These are phyloP conservation scores for Drosophila lini DNA, from an alignment of 1,140 invertebrate genomes.

Conservation along the genomic window DNA sequence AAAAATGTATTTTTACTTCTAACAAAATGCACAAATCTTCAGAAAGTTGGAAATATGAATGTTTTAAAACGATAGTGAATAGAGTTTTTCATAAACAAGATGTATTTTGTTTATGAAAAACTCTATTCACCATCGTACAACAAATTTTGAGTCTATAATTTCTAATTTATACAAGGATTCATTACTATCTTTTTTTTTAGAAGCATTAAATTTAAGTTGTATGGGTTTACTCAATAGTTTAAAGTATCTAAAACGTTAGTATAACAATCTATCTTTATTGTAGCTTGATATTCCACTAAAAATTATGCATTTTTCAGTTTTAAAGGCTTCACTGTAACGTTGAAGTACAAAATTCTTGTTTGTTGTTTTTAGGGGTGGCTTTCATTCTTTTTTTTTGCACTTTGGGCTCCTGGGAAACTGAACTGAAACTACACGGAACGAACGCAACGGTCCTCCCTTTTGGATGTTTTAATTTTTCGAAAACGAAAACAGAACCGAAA, in stretches of 20 bases:
- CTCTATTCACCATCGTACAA: too few species aligned
- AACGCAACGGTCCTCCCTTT: conserved; percentile 20
- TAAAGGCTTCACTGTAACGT: conserved; percentile 1
- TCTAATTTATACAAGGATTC: neutral
- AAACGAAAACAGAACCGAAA: conserved; percentile 69
- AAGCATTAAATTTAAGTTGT: neutral
- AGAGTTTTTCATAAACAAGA: neutral
- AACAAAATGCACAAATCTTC: too few species aligned
- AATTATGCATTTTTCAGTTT: neutral
- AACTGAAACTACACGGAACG: conserved; percentile 19
- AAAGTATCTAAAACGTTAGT: too few species aligned
- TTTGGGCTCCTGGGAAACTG: conserved; percentile 50
- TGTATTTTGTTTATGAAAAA: too few species aligned
- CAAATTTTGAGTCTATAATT: neutral
- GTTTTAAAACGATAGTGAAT: neutral
- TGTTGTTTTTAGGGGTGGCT: conserved; percentile 68
- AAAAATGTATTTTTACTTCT: too few species aligned
- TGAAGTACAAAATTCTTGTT: conserved; percentile 47
- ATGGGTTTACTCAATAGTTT: too few species aligned
- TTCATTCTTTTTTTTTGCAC: conserved; percentile 19
- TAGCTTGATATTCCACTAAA: neutral
- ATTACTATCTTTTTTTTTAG: neutral
- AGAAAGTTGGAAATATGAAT: too few species aligned
- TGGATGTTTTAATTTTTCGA: conserved; percentile 62
- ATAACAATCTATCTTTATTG: neutral